A percentile compares a stretch with the other conserved stretches of the same genome.
Evolutionary conservation across 1,140 invertebrate genomes (phyloP).

Genomic region (Zaprionus africanus): DNA sequence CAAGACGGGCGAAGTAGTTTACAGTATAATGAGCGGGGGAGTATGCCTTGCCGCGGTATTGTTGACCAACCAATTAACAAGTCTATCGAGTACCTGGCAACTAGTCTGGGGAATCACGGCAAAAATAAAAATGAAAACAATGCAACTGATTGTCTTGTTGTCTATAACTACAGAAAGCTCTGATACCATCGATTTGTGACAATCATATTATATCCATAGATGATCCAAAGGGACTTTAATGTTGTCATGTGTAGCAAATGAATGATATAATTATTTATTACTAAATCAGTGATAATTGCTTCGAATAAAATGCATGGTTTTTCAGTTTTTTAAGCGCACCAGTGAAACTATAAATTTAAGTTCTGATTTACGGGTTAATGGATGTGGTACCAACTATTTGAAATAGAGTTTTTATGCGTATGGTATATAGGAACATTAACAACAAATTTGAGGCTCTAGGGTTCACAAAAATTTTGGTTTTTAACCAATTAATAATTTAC

Average conservation of each 20-base stretch:
- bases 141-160: not conserved
- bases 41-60: not conserved
- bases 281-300: not conserved
- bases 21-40: not conserved
- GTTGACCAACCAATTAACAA: conserved; percentile 3
- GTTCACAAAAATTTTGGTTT: too few species aligned
- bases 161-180: not conserved
- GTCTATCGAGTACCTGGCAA: conserved; percentile 13
- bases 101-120: not conserved
- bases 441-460: too few species aligned
- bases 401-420: too few species aligned
- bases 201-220: too few species aligned
- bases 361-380: too few species aligned
- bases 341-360: too few species aligned
- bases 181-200: not conserved
- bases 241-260: not conserved
- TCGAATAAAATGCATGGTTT: too few species aligned
- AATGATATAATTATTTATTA: not conserved
- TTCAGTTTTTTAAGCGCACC: too few species aligned
- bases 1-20: not conserved
- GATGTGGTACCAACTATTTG: too few species aligned
- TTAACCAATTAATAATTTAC: too few species aligned
- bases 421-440: too few species aligned
- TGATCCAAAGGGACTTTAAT: not conserved
- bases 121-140: not conserved